A percentile compares a stretch with the other conserved stretches of the same genome.
These are phyloP conservation scores for Nothocercus nigrocapillus DNA, from an alignment of 2,113 vertebrate genomes.

Conservation along the genomic window DNA sequence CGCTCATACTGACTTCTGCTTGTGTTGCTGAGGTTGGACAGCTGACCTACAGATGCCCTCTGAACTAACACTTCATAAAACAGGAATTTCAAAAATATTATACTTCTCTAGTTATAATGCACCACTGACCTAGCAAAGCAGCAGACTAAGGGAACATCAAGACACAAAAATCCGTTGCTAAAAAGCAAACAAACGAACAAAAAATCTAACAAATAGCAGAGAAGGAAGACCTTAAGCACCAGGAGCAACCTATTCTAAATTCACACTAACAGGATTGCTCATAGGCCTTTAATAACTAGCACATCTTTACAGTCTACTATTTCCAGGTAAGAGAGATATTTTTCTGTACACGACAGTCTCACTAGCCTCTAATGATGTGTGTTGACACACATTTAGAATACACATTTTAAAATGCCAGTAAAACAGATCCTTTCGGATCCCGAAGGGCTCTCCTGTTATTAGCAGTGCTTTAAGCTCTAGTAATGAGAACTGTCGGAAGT, in stretches of 20 bases:
- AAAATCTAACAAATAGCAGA: background rate
- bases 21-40: background rate
- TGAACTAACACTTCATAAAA: background rate
- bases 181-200: background rate
- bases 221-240: background rate
- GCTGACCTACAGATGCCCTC: background rate
- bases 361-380: background rate
- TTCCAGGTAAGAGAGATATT: background rate
- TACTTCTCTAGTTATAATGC: constrained; percentile 2
- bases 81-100: background rate
- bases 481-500: background rate
- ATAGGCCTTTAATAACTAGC: background rate
- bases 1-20: background rate
- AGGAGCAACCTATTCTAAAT: background rate
- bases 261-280: background rate
- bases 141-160: background rate
- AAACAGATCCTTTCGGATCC: background rate
- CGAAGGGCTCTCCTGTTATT: too few species aligned
- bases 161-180: background rate
- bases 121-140: background rate
- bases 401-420: background rate
- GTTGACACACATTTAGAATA: background rate
- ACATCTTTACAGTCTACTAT: background rate
- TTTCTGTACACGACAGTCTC: rapidly evolving
- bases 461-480: background rate